A percentile compares a stretch with the other conserved stretches of the same genome.
Conservation (phyloP, 1,140 invertebrate genomes). For the Trichonephila clavata region DNA sequence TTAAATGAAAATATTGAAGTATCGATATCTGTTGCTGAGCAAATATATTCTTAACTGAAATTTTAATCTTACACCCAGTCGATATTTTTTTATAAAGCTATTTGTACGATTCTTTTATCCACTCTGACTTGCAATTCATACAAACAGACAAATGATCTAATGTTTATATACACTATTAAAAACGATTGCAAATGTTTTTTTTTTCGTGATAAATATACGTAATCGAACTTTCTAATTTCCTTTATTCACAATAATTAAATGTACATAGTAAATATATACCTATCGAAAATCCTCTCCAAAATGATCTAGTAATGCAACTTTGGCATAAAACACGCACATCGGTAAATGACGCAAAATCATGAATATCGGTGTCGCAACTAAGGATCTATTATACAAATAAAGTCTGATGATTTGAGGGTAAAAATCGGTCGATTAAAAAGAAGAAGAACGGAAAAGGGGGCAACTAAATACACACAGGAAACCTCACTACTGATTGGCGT, state of each 20-base stretch:
- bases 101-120: too few species aligned
- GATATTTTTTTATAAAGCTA: too few species aligned
- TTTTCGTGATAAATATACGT: background rate
- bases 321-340: background rate
- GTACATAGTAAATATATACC: background rate
- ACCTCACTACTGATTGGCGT: slow-evolving; percentile 5
- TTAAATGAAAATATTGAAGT: too few species aligned
- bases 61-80: too few species aligned
- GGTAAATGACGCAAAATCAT: slow-evolving; percentile 2
- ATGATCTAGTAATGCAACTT: background rate
- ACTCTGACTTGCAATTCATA: too few species aligned
- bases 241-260: background rate
- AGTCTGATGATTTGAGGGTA: background rate
- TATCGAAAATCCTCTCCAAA: too few species aligned
- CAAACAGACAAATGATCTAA: too few species aligned
- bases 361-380: background rate
- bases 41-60: too few species aligned
- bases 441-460: background rate
- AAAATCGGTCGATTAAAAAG: background rate
- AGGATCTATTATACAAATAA: background rate
- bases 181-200: background rate
- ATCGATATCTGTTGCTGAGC: too few species aligned
- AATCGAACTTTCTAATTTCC: background rate
- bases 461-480: background rate
- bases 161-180: background rate